Evolutionary conservation across 2,888 invertebrate genomes (phyloP), one percentile per base, ranked within the genome.

Genomic region (Xestia c-nigrum): DNA sequence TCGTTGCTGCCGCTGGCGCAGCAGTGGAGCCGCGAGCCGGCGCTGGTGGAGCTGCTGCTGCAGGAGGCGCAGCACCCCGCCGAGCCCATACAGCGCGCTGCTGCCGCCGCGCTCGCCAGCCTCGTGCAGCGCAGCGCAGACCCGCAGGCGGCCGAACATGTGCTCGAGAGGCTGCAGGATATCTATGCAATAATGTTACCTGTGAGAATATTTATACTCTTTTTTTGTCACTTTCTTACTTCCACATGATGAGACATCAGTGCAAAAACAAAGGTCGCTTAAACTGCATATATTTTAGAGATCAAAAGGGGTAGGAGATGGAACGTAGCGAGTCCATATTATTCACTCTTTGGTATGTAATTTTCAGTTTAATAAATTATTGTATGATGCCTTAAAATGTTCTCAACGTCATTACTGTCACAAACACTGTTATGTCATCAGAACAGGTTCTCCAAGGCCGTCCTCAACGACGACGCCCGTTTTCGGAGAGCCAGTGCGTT

Each of bases 71-170:
- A 98, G 87, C 98, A 99, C 95, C 97, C 98, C 0, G 98, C 98
- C 68, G 98, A 98, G 89, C 98, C 98, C 72, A 97, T 99, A 71
- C 98, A 99, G 92, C 97, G 98, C 84, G 98, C 99, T 3, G 98
- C 98, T 0, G 98, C 99, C 0, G 96, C 97, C 79, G 98, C 99
- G 12, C 95, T 99, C 71, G 98, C 98, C 0, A 97, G 97, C 67
- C 96, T 98, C 2, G 94, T 98, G 73, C 70, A 78, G 65, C 80
- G 87, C 70, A 98, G 89, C 75, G 97, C 74, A 24, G 89, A 84
- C 73, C 85, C 90, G 43, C 87, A 83, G 70, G 92, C 92, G 38
- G 90, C 93, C 12, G 91, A 91, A 63, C 90, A 90, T 3, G 97
- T 98, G 80, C 93, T 99, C 74, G 96, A 97, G 66, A 95, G 96